A percentile compares a stretch with the other conserved stretches of the same genome.
Evolutionary conservation across 2,113 vertebrate species (phyloP).

Genomic region (Nycticryphes semicollaris): DNA sequence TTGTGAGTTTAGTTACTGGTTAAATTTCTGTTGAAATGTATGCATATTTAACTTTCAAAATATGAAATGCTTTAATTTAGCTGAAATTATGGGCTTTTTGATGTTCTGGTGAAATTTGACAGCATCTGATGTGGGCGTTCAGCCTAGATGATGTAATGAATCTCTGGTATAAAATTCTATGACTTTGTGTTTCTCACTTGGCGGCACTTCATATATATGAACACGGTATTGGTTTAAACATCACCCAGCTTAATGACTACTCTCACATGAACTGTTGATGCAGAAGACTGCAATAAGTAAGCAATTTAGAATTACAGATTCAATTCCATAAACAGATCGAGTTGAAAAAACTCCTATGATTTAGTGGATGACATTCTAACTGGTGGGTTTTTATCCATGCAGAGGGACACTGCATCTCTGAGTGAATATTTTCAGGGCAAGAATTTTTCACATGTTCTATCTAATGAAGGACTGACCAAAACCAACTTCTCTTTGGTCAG

Average conservation of each 20-base stretch:
- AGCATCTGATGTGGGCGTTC: too few relatives aligned
- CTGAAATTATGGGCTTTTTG: neutral
- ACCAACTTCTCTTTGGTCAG: constrained; percentile 9
- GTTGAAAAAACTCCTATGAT: neutral
- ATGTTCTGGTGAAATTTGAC: neutral
- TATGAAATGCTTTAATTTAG: neutral
- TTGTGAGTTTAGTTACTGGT: neutral
- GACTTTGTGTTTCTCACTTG: neutral
- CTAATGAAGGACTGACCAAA: neutral
- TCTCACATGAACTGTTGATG: neutral
- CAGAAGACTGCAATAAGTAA: neutral
- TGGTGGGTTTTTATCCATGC: neutral
- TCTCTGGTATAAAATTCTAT: neutral
- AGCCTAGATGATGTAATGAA: neutral
- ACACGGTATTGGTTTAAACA: neutral
- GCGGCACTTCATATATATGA: neutral
- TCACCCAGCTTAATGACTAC: neutral
- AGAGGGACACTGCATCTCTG: neutral
- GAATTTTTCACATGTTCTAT: constrained; percentile 36
- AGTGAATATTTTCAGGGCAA: constrained; percentile 8
- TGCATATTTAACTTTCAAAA: neutral
- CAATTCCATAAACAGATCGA: neutral
- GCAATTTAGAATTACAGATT: neutral
- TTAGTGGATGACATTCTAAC: neutral
- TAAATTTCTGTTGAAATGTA: neutral